phyloP scores from a whole-genome alignment of 35 echinoderm and acorn worm species.

The Nesometra sesokonis region DNA sequence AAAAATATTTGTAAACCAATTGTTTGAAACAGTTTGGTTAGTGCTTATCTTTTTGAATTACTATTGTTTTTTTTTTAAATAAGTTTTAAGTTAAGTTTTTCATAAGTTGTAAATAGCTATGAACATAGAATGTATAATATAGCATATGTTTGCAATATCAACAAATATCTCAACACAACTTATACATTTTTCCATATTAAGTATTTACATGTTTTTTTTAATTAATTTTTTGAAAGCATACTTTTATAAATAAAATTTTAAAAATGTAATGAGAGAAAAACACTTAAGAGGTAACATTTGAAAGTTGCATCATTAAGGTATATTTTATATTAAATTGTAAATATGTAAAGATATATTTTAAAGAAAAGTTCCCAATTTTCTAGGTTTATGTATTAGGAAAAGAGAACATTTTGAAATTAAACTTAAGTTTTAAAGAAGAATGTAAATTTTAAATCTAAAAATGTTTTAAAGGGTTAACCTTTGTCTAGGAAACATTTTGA shows the following conservation, averaged over 20 bases:
- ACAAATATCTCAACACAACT: not conserved
- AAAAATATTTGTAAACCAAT: too few relatives aligned
- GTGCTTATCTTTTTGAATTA: too few relatives aligned
- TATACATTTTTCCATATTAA: not conserved
- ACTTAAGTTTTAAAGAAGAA: not conserved
- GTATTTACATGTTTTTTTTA: too few relatives aligned
- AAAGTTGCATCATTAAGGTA: not conserved
- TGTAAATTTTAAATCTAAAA: not conserved
- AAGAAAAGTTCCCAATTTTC: not conserved
- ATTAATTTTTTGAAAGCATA: too few relatives aligned
- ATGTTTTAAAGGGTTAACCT: not conserved
- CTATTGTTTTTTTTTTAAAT: too few relatives aligned
- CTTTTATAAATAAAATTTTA: not conserved
- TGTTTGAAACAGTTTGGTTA: too few relatives aligned
- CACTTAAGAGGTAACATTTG: not conserved
- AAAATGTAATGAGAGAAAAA: not conserved
- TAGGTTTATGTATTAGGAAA: not conserved
- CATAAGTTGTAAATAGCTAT: not conserved
- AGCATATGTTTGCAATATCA: not conserved
- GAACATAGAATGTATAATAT: not conserved
- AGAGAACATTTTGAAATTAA: not conserved
- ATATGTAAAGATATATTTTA: not conserved
- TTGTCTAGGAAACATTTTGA: not conserved
- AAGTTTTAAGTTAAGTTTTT: too few relatives aligned
- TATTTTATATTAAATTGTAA: not conserved